Base-by-base conservation (phyloP, 1,140 invertebrate genomes). In the Periplaneta americana region DNA sequence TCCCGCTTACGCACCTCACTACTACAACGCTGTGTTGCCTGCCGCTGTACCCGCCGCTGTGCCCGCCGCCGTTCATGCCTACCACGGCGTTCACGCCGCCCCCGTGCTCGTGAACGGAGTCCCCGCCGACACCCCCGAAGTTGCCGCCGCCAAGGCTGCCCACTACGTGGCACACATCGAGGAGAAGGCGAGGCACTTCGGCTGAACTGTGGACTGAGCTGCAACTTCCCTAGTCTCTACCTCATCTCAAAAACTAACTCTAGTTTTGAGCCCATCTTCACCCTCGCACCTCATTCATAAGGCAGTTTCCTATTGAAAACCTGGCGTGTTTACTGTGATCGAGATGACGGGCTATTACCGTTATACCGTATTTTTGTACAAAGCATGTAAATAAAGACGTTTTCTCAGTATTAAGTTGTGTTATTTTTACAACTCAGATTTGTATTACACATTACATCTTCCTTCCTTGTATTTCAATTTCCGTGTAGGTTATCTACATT, bases 111-210 rank as follows among this genome's bases (percentile, higher is more conserved):
- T 83, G 82, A 5, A 83, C 84, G 8, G 77, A 82, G 80, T 84
- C 79, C 83, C 86, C 1, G 84, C 85, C 1, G 83, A 84, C 74
- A 86, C 85, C 34, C 85, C 85, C 22, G 86, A 86, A 66, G 86
- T 86, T n/a, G 75, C 81, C 32, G 83, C 84, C 32, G 87, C 87
- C 75, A 87, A 84, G 79, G 82, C 83, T 57, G 84, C 83, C 17
- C 86, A 87, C 80, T 83, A 84, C 34, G 79, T 81, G 39, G 85
- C 85, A 36, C 82, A 85, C 57, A 85, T 83, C 33, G 77, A 76
- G 28, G 57, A n/a, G 13, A 66, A 66, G 22, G 6, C 6, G 48
- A 22, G 48, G 28, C 22, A n/a, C 48, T 28, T 66, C 11, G 48
- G 48, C 28, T 66, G 13, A n/a, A 1, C 3, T 28, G 8, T 66